Evolutionary conservation across 2,888 invertebrate species (phyloP).

Genomic region (Harmothoe impar): DNA sequence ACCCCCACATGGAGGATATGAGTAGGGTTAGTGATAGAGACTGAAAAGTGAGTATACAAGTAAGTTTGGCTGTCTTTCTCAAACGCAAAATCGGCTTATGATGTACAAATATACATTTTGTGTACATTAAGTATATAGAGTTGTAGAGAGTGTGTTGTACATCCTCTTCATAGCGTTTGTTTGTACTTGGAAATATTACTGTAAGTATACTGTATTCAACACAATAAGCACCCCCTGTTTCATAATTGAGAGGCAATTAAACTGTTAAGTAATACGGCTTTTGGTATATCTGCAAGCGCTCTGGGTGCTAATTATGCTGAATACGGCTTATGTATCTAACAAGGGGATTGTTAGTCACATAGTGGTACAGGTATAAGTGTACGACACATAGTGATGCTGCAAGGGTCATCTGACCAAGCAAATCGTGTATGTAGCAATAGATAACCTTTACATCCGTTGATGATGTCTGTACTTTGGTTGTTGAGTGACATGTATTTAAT

Average conservation of each 20-base stretch:
- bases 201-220: too few species aligned
- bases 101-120: too few species aligned
- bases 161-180: too few species aligned
- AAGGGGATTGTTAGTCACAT: not conserved
- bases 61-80: not conserved
- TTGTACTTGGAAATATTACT: too few species aligned
- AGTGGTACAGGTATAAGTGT: not conserved
- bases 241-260: too few species aligned
- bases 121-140: too few species aligned
- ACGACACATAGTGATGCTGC: not conserved
- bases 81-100: not conserved
- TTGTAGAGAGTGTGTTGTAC: too few species aligned
- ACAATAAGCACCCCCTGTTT: too few species aligned
- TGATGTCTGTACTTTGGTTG: too few species aligned
- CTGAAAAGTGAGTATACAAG: too few species aligned
- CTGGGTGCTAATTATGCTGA: not conserved
- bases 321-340: not conserved
- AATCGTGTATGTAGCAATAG: conserved; percentile 45
- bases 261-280: not conserved
- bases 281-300: not conserved
- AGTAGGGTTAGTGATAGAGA: not conserved
- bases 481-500: too few species aligned
- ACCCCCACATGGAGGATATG: not conserved
- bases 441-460: not conserved
- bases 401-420: not conserved